Evolutionary conservation across 2,113 vertebrate genomes (phyloP).

Genomic region (Felis catus): F.catus_Fca126_mat1.0 CM031418.1:110750501-110751000

Average conservation of each 20-base stretch:
- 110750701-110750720: background rate
- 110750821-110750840: background rate
- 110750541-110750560: background rate
- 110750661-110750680: background rate
- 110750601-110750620: background rate
- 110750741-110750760: background rate
- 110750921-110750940: background rate
- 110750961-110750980: background rate
- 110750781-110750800: background rate
- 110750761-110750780: background rate
- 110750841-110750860: background rate
- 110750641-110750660: background rate
- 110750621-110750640: background rate
- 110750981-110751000: too few relatives aligned
- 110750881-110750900: background rate
- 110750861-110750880: background rate
- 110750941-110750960: background rate
- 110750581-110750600: background rate
- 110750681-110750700: background rate
- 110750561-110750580: background rate
- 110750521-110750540: background rate
- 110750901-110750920: background rate
- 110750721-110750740: background rate
- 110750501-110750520: background rate
- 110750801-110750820: conserved; percentile 3